Conservation (phyloP, 1,140 invertebrate genomes). For the Globodera rostochiensis region DNA sequence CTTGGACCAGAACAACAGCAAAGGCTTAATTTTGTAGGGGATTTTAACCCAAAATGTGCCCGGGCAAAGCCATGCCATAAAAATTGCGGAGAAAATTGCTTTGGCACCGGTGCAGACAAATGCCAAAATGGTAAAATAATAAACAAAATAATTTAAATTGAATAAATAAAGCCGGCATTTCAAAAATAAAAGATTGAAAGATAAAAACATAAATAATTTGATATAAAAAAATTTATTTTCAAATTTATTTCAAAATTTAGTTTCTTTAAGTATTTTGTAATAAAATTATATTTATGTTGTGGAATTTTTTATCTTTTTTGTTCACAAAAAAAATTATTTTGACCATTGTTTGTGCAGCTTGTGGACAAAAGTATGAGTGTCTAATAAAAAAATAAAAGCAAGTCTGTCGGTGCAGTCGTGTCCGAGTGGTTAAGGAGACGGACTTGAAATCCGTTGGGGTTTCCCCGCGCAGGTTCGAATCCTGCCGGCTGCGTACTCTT, state of each 20-base stretch:
- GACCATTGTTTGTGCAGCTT: background rate
- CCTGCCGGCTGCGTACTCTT: constrained; percentile 25
- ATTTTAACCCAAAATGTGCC: constrained; percentile 22
- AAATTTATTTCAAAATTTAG: too few relatives aligned
- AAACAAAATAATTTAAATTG: too few relatives aligned
- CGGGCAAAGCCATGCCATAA: constrained; percentile 19
- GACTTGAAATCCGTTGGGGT: constrained; percentile 31
- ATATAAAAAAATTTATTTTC: too few relatives aligned
- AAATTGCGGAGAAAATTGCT: constrained; percentile 33
- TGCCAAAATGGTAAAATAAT: constrained; percentile 36
- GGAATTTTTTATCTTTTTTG: too few relatives aligned
- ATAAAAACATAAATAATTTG: too few relatives aligned
- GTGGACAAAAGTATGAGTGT: background rate
- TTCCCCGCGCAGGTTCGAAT: constrained; percentile 32
- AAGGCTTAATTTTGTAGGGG: background rate
- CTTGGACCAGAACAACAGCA: constrained; percentile 2
- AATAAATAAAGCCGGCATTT: too few relatives aligned
- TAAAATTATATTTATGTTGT: background rate
- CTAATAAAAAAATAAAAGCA: too few relatives aligned
- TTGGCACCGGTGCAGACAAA: constrained; percentile 33
- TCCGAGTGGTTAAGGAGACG: constrained; percentile 32
- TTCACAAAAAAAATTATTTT: constrained; percentile 8
- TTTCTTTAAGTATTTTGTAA: too few relatives aligned
- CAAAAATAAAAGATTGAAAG: too few relatives aligned
- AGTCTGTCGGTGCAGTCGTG: constrained; percentile 18